Conservation (phyloP, 1,140 invertebrate genomes). For the Acromyrmex echinatior region DNA sequence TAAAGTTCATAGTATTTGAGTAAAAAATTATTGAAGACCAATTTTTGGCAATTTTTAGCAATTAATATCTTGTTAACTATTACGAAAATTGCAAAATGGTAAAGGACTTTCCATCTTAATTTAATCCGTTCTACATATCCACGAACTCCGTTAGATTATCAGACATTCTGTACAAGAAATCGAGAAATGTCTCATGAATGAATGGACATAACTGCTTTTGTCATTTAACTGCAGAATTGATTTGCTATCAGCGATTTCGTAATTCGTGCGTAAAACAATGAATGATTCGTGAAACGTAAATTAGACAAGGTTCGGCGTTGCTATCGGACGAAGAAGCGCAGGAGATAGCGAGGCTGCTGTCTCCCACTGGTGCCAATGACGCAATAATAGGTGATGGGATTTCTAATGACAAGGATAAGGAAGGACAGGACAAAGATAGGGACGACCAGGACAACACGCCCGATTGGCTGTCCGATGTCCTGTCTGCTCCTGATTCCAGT, state of each 20-base stretch:
- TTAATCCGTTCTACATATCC: too few species aligned
- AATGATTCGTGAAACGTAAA: constrained; percentile 67
- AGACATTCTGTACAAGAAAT: not conserved
- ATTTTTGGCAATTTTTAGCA: too few species aligned
- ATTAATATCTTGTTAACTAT: too few species aligned
- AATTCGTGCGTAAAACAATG: constrained; percentile 48
- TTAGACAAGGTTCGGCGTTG: constrained; percentile 90
- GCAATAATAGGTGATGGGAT: constrained; percentile 77
- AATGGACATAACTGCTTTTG: constrained; percentile 33
- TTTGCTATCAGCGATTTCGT: constrained; percentile 32
- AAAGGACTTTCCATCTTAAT: too few species aligned
- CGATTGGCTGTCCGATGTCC: constrained; percentile 88
- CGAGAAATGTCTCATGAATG: not conserved
- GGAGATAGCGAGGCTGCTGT: constrained; percentile 93
- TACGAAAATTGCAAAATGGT: too few species aligned
- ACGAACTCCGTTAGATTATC: too few species aligned
- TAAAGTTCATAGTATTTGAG: too few species aligned
- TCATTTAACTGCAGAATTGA: constrained; percentile 24
- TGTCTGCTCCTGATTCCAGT: constrained; percentile 87
- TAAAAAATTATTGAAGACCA: too few species aligned
- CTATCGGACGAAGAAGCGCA: constrained; percentile 95
- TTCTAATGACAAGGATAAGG: constrained; percentile 75
- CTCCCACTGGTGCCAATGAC: constrained; percentile 85
- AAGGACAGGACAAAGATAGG: constrained; percentile 84
- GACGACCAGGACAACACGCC: constrained; percentile 87